Percentiles rank a stretch among this genome's conserved stretches.
Evolutionary conservation across 2,113 vertebrate genomes (phyloP).

Genomic region (Takifugu bimaculatus): DNA sequence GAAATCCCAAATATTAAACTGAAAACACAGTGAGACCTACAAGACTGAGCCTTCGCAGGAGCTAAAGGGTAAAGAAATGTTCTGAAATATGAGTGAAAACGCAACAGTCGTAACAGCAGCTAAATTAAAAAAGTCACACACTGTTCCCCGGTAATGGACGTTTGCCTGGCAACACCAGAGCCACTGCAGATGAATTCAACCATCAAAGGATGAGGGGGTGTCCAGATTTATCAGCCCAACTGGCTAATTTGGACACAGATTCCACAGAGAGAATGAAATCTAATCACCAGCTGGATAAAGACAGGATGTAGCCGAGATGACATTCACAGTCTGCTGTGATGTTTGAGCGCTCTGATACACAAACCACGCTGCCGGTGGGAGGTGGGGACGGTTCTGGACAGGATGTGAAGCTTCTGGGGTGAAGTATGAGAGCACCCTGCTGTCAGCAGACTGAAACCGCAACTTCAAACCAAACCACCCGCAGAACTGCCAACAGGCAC

Average conservation of each 20-base stretch:
- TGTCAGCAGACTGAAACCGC: slow-evolving; percentile 25
- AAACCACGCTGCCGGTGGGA: slow-evolving; percentile 5
- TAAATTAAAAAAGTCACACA: slow-evolving; percentile 1
- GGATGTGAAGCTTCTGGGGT: not conserved
- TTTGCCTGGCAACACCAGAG: slow-evolving; percentile 13
- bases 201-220: slow-evolving; percentile 16
- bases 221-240: slow-evolving; percentile 29
- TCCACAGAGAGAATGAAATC: slow-evolving; percentile 38
- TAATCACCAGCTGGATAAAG: slow-evolving; percentile 49
- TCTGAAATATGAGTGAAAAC: not conserved
- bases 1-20: not conserved
- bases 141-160: not conserved
- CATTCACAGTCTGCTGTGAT: slow-evolving; percentile 54
- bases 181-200: slow-evolving; percentile 32
- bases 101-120: not conserved
- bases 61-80: too few species aligned
- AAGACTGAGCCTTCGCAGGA: too few species aligned
- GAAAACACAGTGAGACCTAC: too few species aligned
- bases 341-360: slow-evolving; percentile 22
- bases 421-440: slow-evolving; percentile 49
- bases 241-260: slow-evolving; percentile 47
- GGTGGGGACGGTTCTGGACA: slow-evolving; percentile 5
- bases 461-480: not conserved
- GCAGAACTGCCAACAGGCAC: not conserved
- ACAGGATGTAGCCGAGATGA: slow-evolving; percentile 34